These are phyloP conservation scores for Hafferia zeledoni DNA, from an alignment of 2,797 vertebrate genomes.

Conservation along the genomic window DNA sequence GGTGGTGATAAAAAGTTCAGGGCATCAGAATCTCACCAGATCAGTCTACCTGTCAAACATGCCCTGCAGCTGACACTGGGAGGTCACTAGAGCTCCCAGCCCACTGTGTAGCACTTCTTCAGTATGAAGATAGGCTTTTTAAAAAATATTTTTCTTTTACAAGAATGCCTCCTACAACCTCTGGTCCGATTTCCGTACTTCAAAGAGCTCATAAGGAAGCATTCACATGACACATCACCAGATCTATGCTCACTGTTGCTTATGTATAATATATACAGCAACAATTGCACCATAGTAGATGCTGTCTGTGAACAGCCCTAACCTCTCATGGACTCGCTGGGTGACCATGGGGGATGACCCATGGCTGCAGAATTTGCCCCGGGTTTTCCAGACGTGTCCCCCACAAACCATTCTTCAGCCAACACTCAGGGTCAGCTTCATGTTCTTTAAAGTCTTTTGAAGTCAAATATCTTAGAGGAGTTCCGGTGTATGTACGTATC, in stretches of 20 bases:
- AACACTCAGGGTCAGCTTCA: not conserved
- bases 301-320: not conserved
- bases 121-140: not conserved
- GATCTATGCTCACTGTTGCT: accelerated
- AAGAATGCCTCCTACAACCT: not conserved
- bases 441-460: not conserved
- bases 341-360: not conserved
- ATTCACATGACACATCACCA: not conserved
- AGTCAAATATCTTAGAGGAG: not conserved
- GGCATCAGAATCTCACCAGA: not conserved
- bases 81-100: not conserved
- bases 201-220: not conserved
- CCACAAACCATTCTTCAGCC: not conserved
- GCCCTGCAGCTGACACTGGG: not conserved
- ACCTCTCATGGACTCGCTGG: not conserved
- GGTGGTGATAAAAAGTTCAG: not conserved
- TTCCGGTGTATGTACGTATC: not conserved
- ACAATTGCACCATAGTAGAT: no score
- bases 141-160: not conserved
- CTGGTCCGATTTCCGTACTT: not conserved
- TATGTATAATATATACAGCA: not conserved
- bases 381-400: not conserved
- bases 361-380: not conserved
- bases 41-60: not conserved
- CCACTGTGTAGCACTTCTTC: not conserved